Conservation (phyloP, 2,797 vertebrate species). For the Megalops cyprinoides region DNA sequence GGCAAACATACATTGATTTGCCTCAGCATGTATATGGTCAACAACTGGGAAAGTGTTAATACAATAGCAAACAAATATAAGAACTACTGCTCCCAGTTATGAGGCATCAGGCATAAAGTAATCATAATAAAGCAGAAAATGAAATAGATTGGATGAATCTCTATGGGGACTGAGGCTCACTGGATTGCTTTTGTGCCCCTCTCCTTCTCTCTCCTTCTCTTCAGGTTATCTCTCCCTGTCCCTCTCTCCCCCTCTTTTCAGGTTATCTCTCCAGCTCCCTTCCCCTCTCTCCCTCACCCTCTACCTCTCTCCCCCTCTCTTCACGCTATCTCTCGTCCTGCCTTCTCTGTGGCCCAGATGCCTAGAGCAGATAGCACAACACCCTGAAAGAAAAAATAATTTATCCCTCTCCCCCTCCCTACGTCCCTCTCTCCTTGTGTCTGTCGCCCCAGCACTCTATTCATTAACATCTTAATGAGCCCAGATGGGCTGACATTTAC, state of each 20-base stretch:
- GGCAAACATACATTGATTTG: neutral
- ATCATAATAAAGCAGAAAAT: neutral
- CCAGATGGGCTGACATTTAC: slow-evolving; percentile 72
- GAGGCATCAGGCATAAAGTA: neutral
- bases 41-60: neutral
- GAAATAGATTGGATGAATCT: neutral
- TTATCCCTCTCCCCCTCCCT: slow-evolving; percentile 46
- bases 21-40: neutral
- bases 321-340: neutral
- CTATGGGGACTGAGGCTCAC: neutral
- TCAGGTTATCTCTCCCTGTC: slow-evolving; percentile 21
- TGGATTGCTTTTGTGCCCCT: neutral
- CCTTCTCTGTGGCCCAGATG: slow-evolving; percentile 10
- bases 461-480: slow-evolving; percentile 77
- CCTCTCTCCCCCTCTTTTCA: neutral
- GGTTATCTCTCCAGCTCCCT: slow-evolving; percentile 9
- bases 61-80: neutral
- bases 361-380: slow-evolving; percentile 20
- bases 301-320: neutral
- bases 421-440: slow-evolving; percentile 67
- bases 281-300: slow-evolving; percentile 26
- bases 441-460: slow-evolving; percentile 65
- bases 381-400: slow-evolving; percentile 32
- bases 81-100: neutral
- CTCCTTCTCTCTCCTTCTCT: slow-evolving; percentile 37